Evolutionary conservation across 2,888 invertebrate species (phyloP).

Genomic region (Aricia artaxerxes): DNA sequence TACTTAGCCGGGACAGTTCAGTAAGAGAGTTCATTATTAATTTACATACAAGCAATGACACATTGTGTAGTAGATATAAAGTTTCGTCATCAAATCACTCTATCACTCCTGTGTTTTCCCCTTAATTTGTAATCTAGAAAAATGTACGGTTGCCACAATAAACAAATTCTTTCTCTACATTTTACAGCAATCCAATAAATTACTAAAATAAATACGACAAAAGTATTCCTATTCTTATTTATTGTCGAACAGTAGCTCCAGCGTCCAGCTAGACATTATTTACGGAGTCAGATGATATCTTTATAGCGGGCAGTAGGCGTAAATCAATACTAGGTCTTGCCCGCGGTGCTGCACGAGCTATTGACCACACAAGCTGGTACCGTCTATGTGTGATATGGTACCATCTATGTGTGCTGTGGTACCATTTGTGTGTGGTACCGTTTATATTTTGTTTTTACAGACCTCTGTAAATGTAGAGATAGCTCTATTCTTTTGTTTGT

Average conservation of each 20-base stretch:
- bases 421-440: background rate
- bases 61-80: too few relatives aligned
- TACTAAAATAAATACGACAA: background rate
- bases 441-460: background rate
- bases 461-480: background rate
- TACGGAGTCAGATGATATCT: slow-evolving; percentile 16
- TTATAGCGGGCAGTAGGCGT: slow-evolving; percentile 1
- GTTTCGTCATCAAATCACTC: too few relatives aligned
- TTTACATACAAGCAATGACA: too few relatives aligned
- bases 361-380: background rate
- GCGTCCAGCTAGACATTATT: background rate
- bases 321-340: slow-evolving; percentile 12
- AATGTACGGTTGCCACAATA: too few relatives aligned
- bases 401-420: background rate
- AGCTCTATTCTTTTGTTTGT: background rate
- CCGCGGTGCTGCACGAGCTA: slow-evolving; percentile 8
- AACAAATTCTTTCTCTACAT: too few relatives aligned
- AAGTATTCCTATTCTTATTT: background rate
- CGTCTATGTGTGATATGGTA: background rate
- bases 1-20: too few relatives aligned
- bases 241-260: background rate
- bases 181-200: background rate
- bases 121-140: background rate
- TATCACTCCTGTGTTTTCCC: too few relatives aligned
- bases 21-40: too few relatives aligned